Evolutionary conservation across 92 coral and sea anemone genomes (phyloP), one percentile per base, ranked within the genome.

Genomic region (Palythoa caribaeorum): DNA sequence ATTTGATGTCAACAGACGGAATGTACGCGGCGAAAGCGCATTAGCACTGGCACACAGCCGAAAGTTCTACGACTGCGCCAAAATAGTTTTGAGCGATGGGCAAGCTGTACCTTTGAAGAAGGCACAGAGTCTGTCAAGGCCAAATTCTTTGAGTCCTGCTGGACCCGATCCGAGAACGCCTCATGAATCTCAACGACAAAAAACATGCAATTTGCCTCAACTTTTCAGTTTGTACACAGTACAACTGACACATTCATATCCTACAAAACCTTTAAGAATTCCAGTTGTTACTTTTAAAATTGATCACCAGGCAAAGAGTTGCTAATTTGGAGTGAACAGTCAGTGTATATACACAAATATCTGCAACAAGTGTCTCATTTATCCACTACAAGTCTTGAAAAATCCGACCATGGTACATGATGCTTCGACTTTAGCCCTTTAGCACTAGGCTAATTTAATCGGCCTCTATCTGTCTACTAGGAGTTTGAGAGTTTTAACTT

Each of bases 211-310:
- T 53, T 92, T 96, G 7, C 98, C 99, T 1, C 89, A 89, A 65
- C 87, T 96, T 15, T 96, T 96, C 74, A 88, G 89, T 57, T 87
- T 94, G 44, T 94, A 96, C 83, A 93, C 96, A 15, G 96, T 92
- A 65, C 99, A 96, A 76, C 94, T 96, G 19, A 94, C 99, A 6
- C 87, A 87, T 37, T 96, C 98, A 38, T 94, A 93, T 76, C 97
- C 95, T 38, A 68, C 9, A n/a, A 78, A 38, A 28, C 70, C 69
- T 6, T 3, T 78, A 5, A 37, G 51, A 53, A 9, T 78, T 12
- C 83, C 83, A 57, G 13, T 78, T 14, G 19, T 78, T 9, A 78
- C 5, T 21, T 55, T 54, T 35, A 57, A 48, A 36, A 50, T 54
- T 9, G 55, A 71, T 16, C 1, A 28, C 28, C 2, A 7, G 47